Evolutionary conservation across 1,140 invertebrate genomes (phyloP).

Genomic region (Propsilocerus akamusi): DNA sequence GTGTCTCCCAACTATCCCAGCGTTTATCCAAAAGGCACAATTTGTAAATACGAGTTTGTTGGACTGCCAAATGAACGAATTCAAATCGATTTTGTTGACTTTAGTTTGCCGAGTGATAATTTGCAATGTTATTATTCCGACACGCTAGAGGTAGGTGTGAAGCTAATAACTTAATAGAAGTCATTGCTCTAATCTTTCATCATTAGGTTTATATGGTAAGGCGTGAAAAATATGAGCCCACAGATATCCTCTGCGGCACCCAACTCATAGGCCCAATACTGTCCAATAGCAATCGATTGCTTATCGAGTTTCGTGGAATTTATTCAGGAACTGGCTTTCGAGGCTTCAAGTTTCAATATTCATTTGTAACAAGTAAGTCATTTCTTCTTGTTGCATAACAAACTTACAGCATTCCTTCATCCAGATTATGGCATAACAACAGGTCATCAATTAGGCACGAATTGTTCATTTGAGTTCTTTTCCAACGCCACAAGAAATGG

Average conservation of each 20-base stretch:
- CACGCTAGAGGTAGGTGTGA: neutral
- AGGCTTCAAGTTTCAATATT: slow-evolving; percentile 74
- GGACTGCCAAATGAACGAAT: neutral
- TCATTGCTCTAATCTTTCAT: slow-evolving; percentile 24
- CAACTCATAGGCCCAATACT: slow-evolving; percentile 59
- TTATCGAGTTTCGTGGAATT: slow-evolving; percentile 61
- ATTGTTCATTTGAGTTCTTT: slow-evolving; percentile 68
- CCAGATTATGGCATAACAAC: slow-evolving; percentile 63
- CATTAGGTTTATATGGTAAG: slow-evolving; percentile 13
- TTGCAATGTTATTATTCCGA: neutral
- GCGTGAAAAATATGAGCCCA: slow-evolving; percentile 20
- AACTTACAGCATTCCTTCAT: slow-evolving; percentile 14
- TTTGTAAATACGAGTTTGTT: neutral
- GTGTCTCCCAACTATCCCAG: neutral
- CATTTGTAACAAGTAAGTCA: slow-evolving; percentile 76
- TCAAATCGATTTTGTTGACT: neutral
- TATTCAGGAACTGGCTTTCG: slow-evolving; percentile 46
- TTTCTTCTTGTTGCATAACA: too few relatives aligned
- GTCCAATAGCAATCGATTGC: slow-evolving; percentile 69
- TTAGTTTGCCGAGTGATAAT: neutral
- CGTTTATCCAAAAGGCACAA: neutral
- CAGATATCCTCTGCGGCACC: slow-evolving; percentile 68
- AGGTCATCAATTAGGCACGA: slow-evolving; percentile 47
- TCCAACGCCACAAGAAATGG: slow-evolving; percentile 61
- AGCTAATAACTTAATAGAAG: neutral